Evolutionary conservation across 2,888 invertebrate species (phyloP).

Genomic region (Cyaniris semiargus): DNA sequence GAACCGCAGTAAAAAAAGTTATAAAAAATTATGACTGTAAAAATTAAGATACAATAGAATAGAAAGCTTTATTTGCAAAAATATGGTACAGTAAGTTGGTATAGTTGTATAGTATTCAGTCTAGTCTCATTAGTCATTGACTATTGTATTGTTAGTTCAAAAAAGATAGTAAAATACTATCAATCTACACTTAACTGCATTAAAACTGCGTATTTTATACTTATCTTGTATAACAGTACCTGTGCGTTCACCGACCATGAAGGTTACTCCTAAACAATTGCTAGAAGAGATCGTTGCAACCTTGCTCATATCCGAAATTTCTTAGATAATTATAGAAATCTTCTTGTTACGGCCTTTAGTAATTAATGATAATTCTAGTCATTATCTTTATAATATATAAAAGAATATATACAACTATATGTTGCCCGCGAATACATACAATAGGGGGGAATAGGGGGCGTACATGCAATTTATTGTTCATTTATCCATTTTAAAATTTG

Average conservation of each 20-base stretch:
- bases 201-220: not conserved
- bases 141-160: no score
- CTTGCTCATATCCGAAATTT: slow-evolving; percentile 47
- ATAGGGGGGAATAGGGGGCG: no score
- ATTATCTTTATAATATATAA: not conserved
- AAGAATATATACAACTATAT: not conserved
- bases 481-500: no score
- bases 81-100: no score
- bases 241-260: slow-evolving; percentile 36
- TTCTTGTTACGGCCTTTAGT: slow-evolving; percentile 20
- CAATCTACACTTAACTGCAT: not conserved
- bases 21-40: no score
- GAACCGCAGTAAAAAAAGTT: no score
- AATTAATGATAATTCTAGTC: not conserved
- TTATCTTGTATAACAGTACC: slow-evolving; percentile 11
- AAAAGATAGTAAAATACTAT: no score
- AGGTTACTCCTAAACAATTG: slow-evolving; percentile 40
- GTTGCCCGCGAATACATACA: not conserved
- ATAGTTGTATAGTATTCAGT: no score
- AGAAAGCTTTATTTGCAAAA: no score
- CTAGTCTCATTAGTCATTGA: no score
- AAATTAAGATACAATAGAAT: no score
- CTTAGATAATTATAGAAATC: slow-evolving; percentile 42
- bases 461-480: no score
- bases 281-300: slow-evolving; percentile 42